Evolutionary conservation across 2,888 invertebrate species (phyloP).

Genomic region (Zygothrica quintamaculata): DNA sequence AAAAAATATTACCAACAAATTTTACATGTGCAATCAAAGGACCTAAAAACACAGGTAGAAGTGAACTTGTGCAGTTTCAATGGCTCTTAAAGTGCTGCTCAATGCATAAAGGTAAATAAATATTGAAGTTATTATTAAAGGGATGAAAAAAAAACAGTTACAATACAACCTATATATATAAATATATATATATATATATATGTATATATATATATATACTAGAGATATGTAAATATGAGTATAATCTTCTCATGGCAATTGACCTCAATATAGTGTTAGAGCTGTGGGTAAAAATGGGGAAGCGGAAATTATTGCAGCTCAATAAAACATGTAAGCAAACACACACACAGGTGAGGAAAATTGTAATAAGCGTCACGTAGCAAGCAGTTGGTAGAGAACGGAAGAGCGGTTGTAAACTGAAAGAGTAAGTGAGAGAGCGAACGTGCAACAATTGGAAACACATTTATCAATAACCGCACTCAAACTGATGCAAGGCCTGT

Average conservation of each 20-base stretch:
- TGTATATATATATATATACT: too few species aligned
- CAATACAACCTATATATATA: too few species aligned
- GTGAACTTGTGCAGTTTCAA: too few species aligned
- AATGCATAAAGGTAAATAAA: too few species aligned
- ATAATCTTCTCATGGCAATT: slow-evolving; percentile 25
- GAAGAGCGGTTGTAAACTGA: slow-evolving; percentile 2
- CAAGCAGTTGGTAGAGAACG: slow-evolving; percentile 37
- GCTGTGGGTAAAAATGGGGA: slow-evolving; percentile 12
- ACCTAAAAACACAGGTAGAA: slow-evolving; percentile 2
- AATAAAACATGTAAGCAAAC: slow-evolving; percentile 62
- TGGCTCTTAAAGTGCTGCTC: too few species aligned
- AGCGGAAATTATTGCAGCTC: slow-evolving; percentile 63
- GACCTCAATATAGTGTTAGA: slow-evolving; percentile 63
- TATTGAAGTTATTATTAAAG: too few species aligned
- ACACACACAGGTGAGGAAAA: slow-evolving; percentile 47
- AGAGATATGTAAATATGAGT: background rate
- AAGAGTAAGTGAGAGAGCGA: background rate
- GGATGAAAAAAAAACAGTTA: too few species aligned
- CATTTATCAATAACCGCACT: slow-evolving; percentile 76
- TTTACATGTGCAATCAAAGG: slow-evolving; percentile 38
- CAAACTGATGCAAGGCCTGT: slow-evolving; percentile 63
- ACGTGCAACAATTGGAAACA: slow-evolving; percentile 70
- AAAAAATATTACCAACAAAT: slow-evolving; percentile 41
- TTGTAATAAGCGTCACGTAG: slow-evolving; percentile 65
- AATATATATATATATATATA: too few species aligned